Percentiles rank a stretch among this genome's conserved stretches.
Evolutionary conservation across 2,797 vertebrate species (phyloP).

Genomic region (Labroides dimidiatus): DNA sequence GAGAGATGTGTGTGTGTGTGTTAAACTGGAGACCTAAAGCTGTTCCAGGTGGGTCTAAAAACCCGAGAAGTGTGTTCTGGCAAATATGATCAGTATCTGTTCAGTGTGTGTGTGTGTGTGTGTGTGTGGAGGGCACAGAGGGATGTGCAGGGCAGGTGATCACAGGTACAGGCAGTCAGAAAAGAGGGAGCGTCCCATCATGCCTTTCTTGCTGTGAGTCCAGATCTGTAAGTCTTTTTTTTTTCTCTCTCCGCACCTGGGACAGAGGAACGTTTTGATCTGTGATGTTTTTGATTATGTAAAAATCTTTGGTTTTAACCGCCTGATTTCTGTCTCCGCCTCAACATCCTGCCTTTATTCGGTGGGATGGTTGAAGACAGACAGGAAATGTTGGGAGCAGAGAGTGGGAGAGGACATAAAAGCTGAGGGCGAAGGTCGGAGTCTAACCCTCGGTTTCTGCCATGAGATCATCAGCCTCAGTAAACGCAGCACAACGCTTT

Average conservation of each 20-base stretch:
- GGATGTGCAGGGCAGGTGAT: constrained; percentile 68
- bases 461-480: no score
- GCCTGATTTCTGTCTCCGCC: no score
- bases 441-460: no score
- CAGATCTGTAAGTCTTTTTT: constrained; percentile 8
- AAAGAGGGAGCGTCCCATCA: constrained; percentile 32
- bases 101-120: constrained; percentile 30
- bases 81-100: constrained; percentile 33
- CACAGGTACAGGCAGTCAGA: constrained; percentile 70
- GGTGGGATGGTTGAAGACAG: no score
- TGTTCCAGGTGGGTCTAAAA: constrained; percentile 49
- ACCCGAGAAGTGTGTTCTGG: constrained; percentile 34
- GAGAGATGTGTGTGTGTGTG: constrained; percentile 12
- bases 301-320: neutral
- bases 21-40: constrained; percentile 20
- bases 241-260: constrained; percentile 24
- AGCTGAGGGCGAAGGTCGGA: no score
- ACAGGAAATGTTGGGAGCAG: no score
- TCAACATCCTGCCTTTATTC: no score
- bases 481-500: no score
- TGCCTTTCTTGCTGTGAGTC: constrained; percentile 16
- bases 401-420: no score
- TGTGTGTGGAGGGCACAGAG: constrained; percentile 17
- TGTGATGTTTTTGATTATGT: neutral
- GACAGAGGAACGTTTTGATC: neutral